phyloP scores from a whole-genome alignment of 2,888 invertebrate species.

The Megastigmus dorsalis region DNA sequence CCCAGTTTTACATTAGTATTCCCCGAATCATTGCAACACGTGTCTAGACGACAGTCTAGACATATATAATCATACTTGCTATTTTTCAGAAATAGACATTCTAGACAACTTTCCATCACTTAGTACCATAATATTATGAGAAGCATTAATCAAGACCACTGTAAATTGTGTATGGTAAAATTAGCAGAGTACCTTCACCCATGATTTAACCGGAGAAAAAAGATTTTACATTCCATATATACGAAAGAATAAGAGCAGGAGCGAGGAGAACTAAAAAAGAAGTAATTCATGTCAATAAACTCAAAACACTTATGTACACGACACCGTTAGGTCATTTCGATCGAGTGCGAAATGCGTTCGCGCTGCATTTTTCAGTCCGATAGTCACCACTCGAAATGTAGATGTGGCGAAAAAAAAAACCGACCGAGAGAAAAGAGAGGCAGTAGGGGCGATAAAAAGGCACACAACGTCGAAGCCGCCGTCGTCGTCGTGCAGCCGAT shows the following conservation, averaged over 20 bases:
- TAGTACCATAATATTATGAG: too few species aligned
- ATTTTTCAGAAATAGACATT: not conserved
- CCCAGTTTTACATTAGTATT: slow-evolving; percentile 5
- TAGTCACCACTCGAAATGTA: not conserved
- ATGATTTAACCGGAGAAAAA: too few species aligned
- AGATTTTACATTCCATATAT: too few species aligned
- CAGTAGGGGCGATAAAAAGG: not conserved
- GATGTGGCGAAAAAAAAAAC: not conserved
- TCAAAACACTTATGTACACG: too few species aligned
- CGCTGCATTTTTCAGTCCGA: not conserved
- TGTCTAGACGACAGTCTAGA: slow-evolving; percentile 31
- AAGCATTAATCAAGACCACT: too few species aligned
- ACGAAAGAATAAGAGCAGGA: too few species aligned
- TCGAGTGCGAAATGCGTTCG: not conserved
- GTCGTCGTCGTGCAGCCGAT: too few species aligned
- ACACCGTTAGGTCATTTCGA: not conserved
- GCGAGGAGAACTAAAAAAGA: too few species aligned
- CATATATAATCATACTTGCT: not conserved
- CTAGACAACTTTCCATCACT: too few species aligned
- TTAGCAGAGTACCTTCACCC: too few species aligned
- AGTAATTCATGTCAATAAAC: too few species aligned
- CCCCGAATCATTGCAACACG: slow-evolving; percentile 7
- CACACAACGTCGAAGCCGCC: not conserved
- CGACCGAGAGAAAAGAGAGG: not conserved
- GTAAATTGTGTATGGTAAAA: too few species aligned